These are phyloP conservation scores for Boulengeromyrus knoepffleri DNA, from an alignment of 2,113 vertebrate genomes.

Conservation along the genomic window DNA sequence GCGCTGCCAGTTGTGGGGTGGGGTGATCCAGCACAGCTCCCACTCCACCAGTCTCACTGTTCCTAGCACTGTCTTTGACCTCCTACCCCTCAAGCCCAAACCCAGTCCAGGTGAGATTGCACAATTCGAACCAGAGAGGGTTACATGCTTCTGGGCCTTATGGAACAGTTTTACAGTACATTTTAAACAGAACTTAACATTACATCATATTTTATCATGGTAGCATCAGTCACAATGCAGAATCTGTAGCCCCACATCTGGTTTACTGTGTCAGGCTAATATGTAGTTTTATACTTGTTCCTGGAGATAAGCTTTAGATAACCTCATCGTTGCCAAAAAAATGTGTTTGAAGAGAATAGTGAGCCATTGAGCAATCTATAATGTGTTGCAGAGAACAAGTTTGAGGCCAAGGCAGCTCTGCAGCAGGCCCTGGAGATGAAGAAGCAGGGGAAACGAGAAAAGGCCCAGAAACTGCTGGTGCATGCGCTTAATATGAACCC, in stretches of 20 bases:
- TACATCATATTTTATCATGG: neutral
- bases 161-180: neutral
- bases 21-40: constrained; percentile 35
- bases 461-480: constrained; percentile 84
- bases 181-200: neutral
- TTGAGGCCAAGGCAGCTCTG: constrained; percentile 81
- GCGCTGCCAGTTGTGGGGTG: constrained; percentile 59
- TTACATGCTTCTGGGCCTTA: neutral
- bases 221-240: neutral
- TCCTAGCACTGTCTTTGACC: constrained; percentile 59
- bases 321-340: neutral
- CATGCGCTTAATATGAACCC: constrained; percentile 90
- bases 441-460: constrained; percentile 81
- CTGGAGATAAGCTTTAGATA: neutral
- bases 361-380: neutral
- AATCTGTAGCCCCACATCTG: neutral
- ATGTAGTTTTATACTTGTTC: neutral
- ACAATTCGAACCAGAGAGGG: neutral
- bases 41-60: constrained; percentile 75
- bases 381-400: constrained; percentile 63
- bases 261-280: neutral
- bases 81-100: constrained; percentile 70
- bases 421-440: constrained; percentile 94
- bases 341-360: neutral
- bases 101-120: constrained; percentile 67